A percentile compares a stretch with the other conserved stretches of the same genome.
Evolutionary conservation across 2,888 invertebrate genomes (phyloP).

Genomic region (Busseola fusca): DNA sequence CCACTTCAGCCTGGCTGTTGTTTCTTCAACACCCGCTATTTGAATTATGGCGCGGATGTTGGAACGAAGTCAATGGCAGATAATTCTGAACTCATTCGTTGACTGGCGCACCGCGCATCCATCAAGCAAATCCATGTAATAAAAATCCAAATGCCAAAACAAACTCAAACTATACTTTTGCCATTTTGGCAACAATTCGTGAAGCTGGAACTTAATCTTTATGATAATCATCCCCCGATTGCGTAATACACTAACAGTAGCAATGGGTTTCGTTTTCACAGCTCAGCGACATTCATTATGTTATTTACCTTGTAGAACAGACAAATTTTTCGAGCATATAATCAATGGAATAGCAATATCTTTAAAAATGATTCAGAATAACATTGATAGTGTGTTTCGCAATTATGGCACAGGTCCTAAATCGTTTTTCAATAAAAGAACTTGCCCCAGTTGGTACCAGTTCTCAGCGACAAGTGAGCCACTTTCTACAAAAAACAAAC

Average conservation of each 20-base stretch:
- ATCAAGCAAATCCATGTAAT: background rate
- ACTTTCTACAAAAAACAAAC: constrained; percentile 57
- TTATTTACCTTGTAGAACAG: too few species aligned
- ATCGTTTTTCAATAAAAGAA: constrained; percentile 2
- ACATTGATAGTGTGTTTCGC: too few species aligned
- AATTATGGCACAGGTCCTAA: background rate
- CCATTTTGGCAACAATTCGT: background rate
- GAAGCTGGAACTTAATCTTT: background rate
- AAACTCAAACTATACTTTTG: too few species aligned
- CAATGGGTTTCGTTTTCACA: too few species aligned
- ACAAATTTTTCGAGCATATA: too few species aligned
- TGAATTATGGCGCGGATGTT: too few species aligned
- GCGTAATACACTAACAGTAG: too few species aligned
- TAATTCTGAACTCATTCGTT: background rate
- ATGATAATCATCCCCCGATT: background rate
- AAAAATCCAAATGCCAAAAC: background rate
- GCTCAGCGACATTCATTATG: too few species aligned
- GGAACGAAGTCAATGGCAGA: background rate
- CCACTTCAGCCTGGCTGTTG: too few species aligned
- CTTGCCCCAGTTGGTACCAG: constrained; percentile 16
- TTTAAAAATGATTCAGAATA: too few species aligned
- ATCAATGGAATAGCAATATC: too few species aligned
- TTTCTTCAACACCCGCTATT: too few species aligned
- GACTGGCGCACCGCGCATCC: background rate
- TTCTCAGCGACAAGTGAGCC: constrained; percentile 36